Evolutionary conservation across 2,113 vertebrate genomes (phyloP).

Genomic region (Ailuropoda melanoleuca): DNA sequence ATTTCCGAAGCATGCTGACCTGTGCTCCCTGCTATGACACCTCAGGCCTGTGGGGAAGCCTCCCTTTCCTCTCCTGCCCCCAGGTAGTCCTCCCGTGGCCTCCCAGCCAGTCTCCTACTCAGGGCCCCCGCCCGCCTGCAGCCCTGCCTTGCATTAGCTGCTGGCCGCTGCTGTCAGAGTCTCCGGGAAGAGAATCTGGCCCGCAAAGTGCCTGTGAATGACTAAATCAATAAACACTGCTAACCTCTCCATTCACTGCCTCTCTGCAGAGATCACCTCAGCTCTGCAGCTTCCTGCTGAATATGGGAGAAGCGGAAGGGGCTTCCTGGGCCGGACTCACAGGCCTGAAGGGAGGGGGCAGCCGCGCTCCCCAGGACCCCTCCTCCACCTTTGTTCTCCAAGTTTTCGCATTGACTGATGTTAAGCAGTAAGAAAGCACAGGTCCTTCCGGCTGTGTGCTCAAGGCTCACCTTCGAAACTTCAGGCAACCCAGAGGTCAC

Average conservation of each 20-base stretch:
- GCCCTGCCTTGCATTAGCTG: slow-evolving; percentile 45
- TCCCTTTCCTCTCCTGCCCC: neutral
- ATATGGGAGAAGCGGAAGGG: slow-evolving; percentile 25
- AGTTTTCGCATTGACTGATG: neutral
- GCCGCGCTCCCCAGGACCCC: neutral
- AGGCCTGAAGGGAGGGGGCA: neutral
- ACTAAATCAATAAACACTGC: slow-evolving; percentile 80
- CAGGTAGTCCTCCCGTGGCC: neutral
- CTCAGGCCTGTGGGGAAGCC: neutral
- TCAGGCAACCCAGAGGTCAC: neutral
- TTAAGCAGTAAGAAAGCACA: neutral
- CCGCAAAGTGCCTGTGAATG: slow-evolving; percentile 72
- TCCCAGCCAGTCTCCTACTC: neutral
- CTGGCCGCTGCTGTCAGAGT: slow-evolving; percentile 56
- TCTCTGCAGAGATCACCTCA: slow-evolving; percentile 58
- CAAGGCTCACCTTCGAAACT: neutral
- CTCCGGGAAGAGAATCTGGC: slow-evolving; percentile 75
- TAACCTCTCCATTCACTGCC: slow-evolving; percentile 73
- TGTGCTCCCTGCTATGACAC: neutral
- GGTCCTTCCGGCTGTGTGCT: neutral
- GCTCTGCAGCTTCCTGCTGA: neutral
- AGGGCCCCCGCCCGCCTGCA: neutral
- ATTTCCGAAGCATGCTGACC: neutral
- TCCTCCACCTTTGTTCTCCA: neutral
- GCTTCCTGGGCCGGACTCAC: slow-evolving; percentile 3